Conservation (phyloP, 1,140 invertebrate species). For the Ctenoplectra terminalis region DNA sequence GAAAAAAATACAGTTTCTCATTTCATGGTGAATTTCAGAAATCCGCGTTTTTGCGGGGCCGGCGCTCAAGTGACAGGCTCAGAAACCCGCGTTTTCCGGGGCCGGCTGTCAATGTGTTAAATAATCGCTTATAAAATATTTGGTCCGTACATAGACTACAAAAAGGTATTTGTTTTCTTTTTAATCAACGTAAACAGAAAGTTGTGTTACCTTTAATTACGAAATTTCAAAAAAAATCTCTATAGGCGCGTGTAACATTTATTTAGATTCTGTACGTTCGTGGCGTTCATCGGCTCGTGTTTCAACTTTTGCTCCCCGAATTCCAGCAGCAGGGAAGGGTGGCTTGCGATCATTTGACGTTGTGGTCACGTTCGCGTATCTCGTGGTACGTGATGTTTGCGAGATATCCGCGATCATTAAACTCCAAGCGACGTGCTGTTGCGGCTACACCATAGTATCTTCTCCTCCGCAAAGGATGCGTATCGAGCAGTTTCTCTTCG, state of each 20-base stretch:
- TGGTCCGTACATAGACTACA: too few relatives aligned
- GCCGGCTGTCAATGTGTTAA: too few relatives aligned
- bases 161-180: too few relatives aligned
- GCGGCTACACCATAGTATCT: neutral
- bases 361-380: constrained; percentile 75
- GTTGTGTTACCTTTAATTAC: too few relatives aligned
- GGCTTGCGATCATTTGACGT: constrained; percentile 62
- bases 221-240: too few relatives aligned
- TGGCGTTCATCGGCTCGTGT: constrained; percentile 18
- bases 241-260: neutral
- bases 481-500: neutral
- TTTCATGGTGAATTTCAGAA: too few relatives aligned
- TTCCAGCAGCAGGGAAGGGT: constrained; percentile 24
- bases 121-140: too few relatives aligned
- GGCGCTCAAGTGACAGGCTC: too few relatives aligned
- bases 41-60: too few relatives aligned
- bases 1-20: too few relatives aligned
- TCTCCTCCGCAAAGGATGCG: neutral
- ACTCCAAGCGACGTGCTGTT: constrained; percentile 48
- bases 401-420: constrained; percentile 72
- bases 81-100: too few relatives aligned
- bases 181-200: too few relatives aligned
- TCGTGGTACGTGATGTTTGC: constrained; percentile 74
- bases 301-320: constrained; percentile 44
- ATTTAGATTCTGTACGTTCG: constrained; percentile 22